Evolutionary conservation across 2,113 vertebrate genomes (phyloP).

Genomic region (Corvus cornix): DNA sequence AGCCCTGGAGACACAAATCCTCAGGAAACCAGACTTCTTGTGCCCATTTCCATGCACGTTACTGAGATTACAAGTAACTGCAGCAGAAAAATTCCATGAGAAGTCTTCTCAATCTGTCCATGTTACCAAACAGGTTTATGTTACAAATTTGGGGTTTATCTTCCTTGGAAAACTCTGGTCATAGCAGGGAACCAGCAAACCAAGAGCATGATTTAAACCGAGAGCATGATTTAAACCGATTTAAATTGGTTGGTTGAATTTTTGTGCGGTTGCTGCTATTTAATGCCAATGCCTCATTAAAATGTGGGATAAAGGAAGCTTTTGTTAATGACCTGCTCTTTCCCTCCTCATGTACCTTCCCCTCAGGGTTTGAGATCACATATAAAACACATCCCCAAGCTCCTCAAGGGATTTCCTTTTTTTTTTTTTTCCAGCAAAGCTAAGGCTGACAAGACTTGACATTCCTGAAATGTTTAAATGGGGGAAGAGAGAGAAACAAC

Average conservation of each 20-base stretch:
- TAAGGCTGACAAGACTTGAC: slow-evolving; percentile 58
- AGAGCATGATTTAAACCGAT: background rate
- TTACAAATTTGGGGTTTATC: background rate
- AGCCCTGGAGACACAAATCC: background rate
- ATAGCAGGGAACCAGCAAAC: background rate
- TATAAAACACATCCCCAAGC: slow-evolving; percentile 22
- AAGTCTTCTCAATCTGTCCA: background rate
- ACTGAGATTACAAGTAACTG: background rate
- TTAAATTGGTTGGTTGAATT: background rate
- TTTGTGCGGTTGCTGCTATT: background rate
- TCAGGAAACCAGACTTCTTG: background rate
- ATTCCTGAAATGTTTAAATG: slow-evolving; percentile 54
- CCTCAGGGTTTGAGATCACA: slow-evolving; percentile 3
- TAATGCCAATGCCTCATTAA: background rate
- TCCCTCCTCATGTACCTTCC: background rate
- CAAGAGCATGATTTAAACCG: background rate
- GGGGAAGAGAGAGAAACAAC: background rate
- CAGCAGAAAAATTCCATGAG: background rate
- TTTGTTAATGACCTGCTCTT: slow-evolving; percentile 40
- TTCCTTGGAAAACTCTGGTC: background rate
- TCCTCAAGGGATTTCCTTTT: background rate
- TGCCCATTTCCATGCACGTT: background rate
- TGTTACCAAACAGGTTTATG: background rate
- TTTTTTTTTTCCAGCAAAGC: background rate
- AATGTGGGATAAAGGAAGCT: slow-evolving; percentile 37